Base-by-base conservation (phyloP, 1,140 invertebrate genomes). In the Gerris buenoi region DNA sequence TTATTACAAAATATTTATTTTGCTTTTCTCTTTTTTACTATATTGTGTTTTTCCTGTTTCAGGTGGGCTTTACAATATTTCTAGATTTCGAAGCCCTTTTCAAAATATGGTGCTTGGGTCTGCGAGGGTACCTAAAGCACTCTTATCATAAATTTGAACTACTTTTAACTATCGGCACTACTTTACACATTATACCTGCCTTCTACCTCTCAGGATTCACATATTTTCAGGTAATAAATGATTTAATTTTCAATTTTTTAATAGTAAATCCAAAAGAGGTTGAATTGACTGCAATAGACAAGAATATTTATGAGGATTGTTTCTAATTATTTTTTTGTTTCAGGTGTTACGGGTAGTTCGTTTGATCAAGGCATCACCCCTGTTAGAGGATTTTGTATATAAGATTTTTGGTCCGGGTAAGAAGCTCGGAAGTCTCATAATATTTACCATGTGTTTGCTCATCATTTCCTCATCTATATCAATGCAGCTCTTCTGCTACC, bases 331-430 rank as follows among this genome's bases (percentile, higher is more conserved):
- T n/a, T n/a, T n/a, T n/a, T n/a, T n/a, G n/a, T 77, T 79, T 56
- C 75, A 94, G 90, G 95, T 98, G 46, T 79, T 99, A 28, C 81
- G 97, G 59, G 88, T 99, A 59, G 92, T 98, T 3, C 82, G 97
- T 63, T 80, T 99, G 0, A 98, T 99, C 25, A 99, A 99, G 82
- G 96, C 97, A 0, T 98, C 95, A 0, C 97, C 97, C 18, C 88
- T 99, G 82, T 79, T 99, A 61, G 97, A 99, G 80, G 97, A 98
- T 71, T 99, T 99, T 79, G 96, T 98, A 2, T 98, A 97, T 76
- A 99, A 99, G 81, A 99, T 99, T 72, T 99, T 99, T 79, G 96
- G 97, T 1, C 97, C 97, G 0, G 96, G 96, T 27, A 99, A 98
- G 78, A 99, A 99, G 79, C 79, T 99, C 3, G 97, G 97, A 2